Evolutionary conservation across 2,888 invertebrate genomes (phyloP), one percentile per base, ranked within the genome.

Genomic region (Ditula angustiorana): DNA sequence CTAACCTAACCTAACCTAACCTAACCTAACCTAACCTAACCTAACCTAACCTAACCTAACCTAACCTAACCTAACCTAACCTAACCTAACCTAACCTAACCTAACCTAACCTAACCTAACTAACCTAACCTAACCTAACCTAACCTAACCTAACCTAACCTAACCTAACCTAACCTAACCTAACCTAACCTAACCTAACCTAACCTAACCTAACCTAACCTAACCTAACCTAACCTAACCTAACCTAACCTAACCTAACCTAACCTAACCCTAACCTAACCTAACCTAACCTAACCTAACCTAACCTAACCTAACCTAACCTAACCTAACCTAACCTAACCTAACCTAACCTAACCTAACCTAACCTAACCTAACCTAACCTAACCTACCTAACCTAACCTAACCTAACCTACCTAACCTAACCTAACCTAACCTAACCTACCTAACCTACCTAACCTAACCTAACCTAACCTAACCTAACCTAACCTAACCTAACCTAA

Each of bases 361-460:
- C 69, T 67, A 68, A 68, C 70, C 68, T 67, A 70, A 70, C 70
- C 69, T 67, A 70, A 67, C 69, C 69, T 66, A 67, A 69, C 71
- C n/a, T n/a, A n/a, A n/a, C n/a, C n/a, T n/a, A 50, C 50, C 50
- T 50, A 50, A 50, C 50, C 50, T 50, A 50, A 50, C 50, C 50
- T 50, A 50, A 50, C 50, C 50, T 50, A 50, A 50, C 50, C 50
- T 50, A 50, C 50, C 50, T 50, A 50, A 50, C 50, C 50, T 50
- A 50, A 50, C 50, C 50, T 50, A 50, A 50, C 50, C 50, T 50
- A 50, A 50, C 50, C 50, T 50, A 50, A 50, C 50, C 50, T 50
- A 50, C 50, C 50, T 50, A 50, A 50, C 50, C 50, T 50, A n/a
- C n/a, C n/a, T n/a, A n/a, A n/a, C n/a, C n/a, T n/a, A n/a, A n/a